Base-by-base conservation (phyloP, 2,113 vertebrate genomes). In the Symphodus melops region DNA sequence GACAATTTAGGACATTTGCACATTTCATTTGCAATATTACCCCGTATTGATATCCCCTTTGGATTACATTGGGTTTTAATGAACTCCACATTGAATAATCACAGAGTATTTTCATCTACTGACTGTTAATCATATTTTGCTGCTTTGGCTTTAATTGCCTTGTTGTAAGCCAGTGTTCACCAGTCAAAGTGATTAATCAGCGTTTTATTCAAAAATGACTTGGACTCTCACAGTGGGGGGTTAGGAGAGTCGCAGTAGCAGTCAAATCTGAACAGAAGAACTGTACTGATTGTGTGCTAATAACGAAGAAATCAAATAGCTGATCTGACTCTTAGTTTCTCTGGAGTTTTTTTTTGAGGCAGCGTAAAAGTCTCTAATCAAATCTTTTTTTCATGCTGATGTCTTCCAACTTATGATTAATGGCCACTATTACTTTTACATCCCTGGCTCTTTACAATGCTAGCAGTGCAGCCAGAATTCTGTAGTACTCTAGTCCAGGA, bases 1-100 rank as follows among this genome's bases (percentile, higher is more conserved):
- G 61, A n/a, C 67, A 81, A 75, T 53, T 62, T 37, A 72, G 62
- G 23, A 46, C 48, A 69, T 77, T 71, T 36, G 57, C 36, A 55
- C 65, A 46, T 82, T 76, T 68, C 41, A 81, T 77, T 84, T 69
- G 68, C 74, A 87, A 67, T 77, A 77, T 72, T 41, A 46, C 51
- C 79, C 41, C 41, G 53, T 62, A 72, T 78, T 91, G 85, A 83
- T 77, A 74, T 81, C 53, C 70, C 71, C 75, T 36, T 69, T 55
- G 81, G 83, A 91, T 89, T 90, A 88, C 87, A 84, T 37, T 37
- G 52, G 14, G 68, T 80, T 81, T 83, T 89, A 91, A 91, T 91
- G 78, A 93, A 87, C 63, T 84, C 72, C 55, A 42, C 74, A 76
- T 73, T 51, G 49, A 84, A 77, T 90, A 89, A 91, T 92, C 88